Evolutionary conservation across 2,113 vertebrate genomes (phyloP).

Genomic region (Dissostichus mawsoni): DNA sequence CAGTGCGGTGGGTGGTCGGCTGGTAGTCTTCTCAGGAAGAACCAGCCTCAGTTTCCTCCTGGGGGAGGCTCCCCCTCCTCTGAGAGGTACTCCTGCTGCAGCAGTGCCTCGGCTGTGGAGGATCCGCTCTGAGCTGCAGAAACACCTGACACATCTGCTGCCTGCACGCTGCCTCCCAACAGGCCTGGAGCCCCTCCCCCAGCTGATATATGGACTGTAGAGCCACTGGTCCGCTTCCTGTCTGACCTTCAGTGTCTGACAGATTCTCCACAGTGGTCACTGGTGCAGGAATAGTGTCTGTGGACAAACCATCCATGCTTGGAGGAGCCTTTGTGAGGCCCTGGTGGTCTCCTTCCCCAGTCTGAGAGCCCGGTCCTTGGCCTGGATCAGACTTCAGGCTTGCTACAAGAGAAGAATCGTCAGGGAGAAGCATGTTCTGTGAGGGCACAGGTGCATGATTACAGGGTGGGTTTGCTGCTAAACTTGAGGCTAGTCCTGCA

Average conservation of each 20-base stretch:
- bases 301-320: not conserved
- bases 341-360: not conserved
- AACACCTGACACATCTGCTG: conserved; percentile 16
- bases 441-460: conserved; percentile 11
- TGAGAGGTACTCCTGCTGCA: conserved; percentile 77
- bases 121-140: conserved; percentile 15
- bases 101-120: conserved; percentile 34
- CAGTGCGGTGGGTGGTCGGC: conserved; percentile 66
- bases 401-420: conserved; percentile 22
- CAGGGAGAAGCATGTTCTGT: conserved; percentile 24
- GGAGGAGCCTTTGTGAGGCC: not conserved
- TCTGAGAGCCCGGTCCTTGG: conserved; percentile 25
- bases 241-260: conserved; percentile 35
- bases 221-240: conserved; percentile 3
- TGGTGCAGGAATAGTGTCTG: not conserved
- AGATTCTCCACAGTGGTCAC: conserved; percentile 46
- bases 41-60: conserved; percentile 81
- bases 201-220: not conserved
- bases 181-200: conserved; percentile 6
- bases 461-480: conserved; percentile 27
- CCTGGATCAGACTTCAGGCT: conserved; percentile 16
- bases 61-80: conserved; percentile 74
- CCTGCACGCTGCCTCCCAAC: conserved; percentile 22
- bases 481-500: not conserved
- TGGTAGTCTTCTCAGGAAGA: conserved; percentile 79